Base-by-base conservation (phyloP, 37 sponge, comb jelly and placozoan species). In the Lycopodina hypogea region DNA sequence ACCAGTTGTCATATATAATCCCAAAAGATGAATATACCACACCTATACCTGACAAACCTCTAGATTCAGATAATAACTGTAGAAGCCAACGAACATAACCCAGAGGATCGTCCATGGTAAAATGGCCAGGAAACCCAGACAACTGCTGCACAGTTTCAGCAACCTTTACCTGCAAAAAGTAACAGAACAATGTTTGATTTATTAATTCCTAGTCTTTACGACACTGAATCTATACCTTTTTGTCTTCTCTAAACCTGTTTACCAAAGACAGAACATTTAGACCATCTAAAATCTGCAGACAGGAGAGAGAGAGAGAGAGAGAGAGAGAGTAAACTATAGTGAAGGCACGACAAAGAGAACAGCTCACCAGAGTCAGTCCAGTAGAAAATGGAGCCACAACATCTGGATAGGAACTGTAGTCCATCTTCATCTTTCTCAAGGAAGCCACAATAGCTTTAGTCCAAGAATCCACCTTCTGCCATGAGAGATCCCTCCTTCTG, bases 301-400 rank as follows among this genome's bases (percentile, higher is more conserved):
- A n/a, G 4, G 30, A 65, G 7, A 65, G 37, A 58, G 23, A 75
- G 4, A 2, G n/a, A 14, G 48, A 8, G 14, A 42, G 2, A 41
- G 38, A 45, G 1, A 70, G 26, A 21, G 12, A 3, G 28, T 1
- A 23, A 70, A 70, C 11, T 60, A 23, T 7, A 34, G 8, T 56
- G 36, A 38, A 32, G 35, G 51, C 56, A 52, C 6, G 28, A 2
- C n/a, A 73, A 48, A 39, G 29, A 41, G 2, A 71, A 19, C 33
- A 17, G 21, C 24, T 23, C 35, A 82, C 83, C 40, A 50, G 64
- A 0, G 52, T 48, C 23, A 85, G 32, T n/a, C 72, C 78, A 68
- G 69, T 50, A 42, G 64, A 33, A 36, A 78, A 85, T 0, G 85
- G 85, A n/a, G 70, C 57, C 8, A 72, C 65, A 19, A 85, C 60